Evolutionary conservation across 2,797 vertebrate species (phyloP).

Genomic region (Lagorchestes hirsutus): DNA sequence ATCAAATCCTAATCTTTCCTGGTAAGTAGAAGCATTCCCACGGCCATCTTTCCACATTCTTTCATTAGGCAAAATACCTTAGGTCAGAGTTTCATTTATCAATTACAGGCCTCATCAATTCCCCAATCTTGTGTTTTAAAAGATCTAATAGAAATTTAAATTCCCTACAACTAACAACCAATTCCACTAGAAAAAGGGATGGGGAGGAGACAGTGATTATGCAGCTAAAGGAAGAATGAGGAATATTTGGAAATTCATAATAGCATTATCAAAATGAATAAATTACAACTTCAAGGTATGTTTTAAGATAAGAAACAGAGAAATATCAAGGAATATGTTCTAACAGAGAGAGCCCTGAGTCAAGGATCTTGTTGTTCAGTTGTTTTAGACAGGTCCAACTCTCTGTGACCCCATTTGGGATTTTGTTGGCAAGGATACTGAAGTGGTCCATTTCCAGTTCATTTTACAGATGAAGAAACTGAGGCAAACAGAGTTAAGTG

Average conservation of each 20-base stretch:
- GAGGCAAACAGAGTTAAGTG: not conserved
- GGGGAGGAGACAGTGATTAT: conserved; percentile 20
- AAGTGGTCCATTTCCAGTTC: not conserved
- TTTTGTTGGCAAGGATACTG: not conserved
- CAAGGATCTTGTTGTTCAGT: not conserved
- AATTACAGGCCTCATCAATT: conserved; percentile 81
- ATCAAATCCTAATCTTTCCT: conserved; percentile 75
- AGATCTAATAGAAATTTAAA: conserved; percentile 79
- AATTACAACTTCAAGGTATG: not conserved
- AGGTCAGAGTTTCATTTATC: conserved; percentile 80
- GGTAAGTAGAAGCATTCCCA: conserved; percentile 75
- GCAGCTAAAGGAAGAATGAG: conserved; percentile 50
- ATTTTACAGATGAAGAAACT: not conserved
- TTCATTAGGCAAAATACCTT: conserved; percentile 75
- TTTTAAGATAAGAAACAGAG: not conserved
- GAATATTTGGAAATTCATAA: not conserved
- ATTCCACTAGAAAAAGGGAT: conserved; percentile 66
- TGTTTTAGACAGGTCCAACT: not conserved
- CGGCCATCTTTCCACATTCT: conserved; percentile 70
- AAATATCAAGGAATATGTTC: not conserved
- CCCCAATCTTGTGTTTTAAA: conserved; percentile 74
- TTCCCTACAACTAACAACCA: conserved; percentile 76
- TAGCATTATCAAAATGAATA: not conserved
- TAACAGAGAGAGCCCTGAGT: not conserved
- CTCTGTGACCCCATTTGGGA: not conserved